Evolutionary conservation across 1,140 invertebrate species (phyloP), one percentile per base, ranked within the genome.

Genomic region (Ips typographus): DNA sequence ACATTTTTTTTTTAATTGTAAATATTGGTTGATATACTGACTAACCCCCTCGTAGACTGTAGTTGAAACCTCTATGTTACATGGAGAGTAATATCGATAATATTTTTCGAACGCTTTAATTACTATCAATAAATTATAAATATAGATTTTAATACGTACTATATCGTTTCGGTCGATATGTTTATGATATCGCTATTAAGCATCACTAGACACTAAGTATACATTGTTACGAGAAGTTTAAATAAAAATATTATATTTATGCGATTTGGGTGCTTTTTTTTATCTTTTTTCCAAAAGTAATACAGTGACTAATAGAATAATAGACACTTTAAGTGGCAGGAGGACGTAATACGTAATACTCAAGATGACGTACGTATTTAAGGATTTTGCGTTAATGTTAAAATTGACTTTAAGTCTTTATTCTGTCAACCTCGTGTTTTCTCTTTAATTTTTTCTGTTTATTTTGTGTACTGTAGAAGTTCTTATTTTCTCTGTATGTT

Each of bases 71-170:
- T 22, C 3, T 3, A 2, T 49, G 6, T 22, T 22, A 22, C 44
- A 49, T 49, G 7, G 3, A 6, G 44, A 49, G 44, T 22, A 22
- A 22, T 7, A 22, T 49, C 7, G 47, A 56, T 7, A 56, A 39
- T 56, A 56, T 56, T 56, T 56, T 56, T 40, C 53, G 53, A 49
- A 22, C 53, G 53, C 53, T 56, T 56, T 56, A 56, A 56, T 49
- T 49, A 49, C 22, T 22, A 8, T 49, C 22, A 22, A 22, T 22
- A 22, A 22, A 49, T 2, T 49, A 49, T 56, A 56, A n/a, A 56
- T 56, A 56, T n/a, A 36, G 37, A 36, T 40, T n/a, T 56, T 56
- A 49, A 49, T 49, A 49, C 44, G 44, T 49, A 49, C 44, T 49
- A 49, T 49, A 49, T 49, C 7, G 6, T 8, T 49, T 8, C 44